phyloP scores from a whole-genome alignment of 1,140 invertebrate genomes.

The Popillia japonica region DNA sequence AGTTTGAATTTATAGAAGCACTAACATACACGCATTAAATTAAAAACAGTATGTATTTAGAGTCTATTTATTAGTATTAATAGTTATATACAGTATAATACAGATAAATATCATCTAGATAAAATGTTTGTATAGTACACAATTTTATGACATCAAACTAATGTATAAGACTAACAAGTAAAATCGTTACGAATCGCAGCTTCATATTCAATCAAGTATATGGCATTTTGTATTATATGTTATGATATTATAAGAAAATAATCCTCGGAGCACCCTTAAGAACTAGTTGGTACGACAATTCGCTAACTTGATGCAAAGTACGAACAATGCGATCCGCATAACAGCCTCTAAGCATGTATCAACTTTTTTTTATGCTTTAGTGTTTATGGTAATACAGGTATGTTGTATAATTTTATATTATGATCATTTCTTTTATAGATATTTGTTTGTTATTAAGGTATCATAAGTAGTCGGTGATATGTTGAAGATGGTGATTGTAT shows the following conservation, averaged over 20 bases:
- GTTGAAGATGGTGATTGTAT: not conserved
- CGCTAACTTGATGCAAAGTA: constrained; percentile 41
- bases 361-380: constrained; percentile 36
- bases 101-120: constrained; percentile 54
- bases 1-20: no score
- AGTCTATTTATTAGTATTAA: constrained; percentile 47
- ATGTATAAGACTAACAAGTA: constrained; percentile 46
- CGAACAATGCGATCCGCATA: constrained; percentile 52
- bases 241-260: constrained; percentile 33
- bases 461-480: constrained; percentile 9
- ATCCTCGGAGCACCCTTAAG: constrained; percentile 41
- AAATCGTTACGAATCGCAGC: constrained; percentile 51
- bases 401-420: constrained; percentile 22
- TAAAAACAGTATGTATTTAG: not conserved
- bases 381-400: constrained; percentile 30
- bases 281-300: constrained; percentile 45
- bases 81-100: constrained; percentile 52
- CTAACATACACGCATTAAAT: not conserved
- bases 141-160: constrained; percentile 54
- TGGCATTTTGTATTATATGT: not conserved
- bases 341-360: constrained; percentile 56
- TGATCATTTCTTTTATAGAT: constrained; percentile 29
- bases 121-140: constrained; percentile 54
- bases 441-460: constrained; percentile 37
- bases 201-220: constrained; percentile 13